Percentiles rank a stretch among this genome's conserved stretches.
Evolutionary conservation across 2,113 vertebrate genomes (phyloP).

Genomic region (Theristicus caerulescens): DNA sequence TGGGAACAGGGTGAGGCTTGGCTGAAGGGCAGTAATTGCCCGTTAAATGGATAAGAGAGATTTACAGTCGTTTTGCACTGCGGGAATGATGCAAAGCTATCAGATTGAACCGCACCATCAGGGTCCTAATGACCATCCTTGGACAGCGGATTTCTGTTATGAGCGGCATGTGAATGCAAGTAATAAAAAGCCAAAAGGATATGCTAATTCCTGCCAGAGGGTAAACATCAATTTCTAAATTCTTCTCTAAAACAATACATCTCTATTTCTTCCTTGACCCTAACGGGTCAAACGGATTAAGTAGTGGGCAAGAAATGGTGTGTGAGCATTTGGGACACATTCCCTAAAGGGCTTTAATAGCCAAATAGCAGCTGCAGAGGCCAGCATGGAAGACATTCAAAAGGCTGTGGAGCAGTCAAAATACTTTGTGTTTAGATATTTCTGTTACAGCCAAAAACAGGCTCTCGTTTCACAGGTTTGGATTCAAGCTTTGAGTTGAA

Average conservation of each 20-base stretch:
- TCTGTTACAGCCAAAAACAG: not conserved
- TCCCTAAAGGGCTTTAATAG: not conserved
- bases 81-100: not conserved
- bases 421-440: not conserved
- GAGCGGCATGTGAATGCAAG: not conserved
- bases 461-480: slow-evolving; percentile 19
- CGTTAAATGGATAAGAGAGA: not conserved
- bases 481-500: slow-evolving; percentile 34
- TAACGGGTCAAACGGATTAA: slow-evolving; percentile 1
- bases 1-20: not conserved
- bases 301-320: not conserved
- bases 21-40: not conserved
- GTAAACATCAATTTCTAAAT: not conserved
- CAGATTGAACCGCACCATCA: not conserved
- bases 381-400: not conserved
- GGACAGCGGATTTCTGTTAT: not conserved
- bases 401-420: not conserved
- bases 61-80: not conserved
- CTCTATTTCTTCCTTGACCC: not conserved
- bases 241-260: not conserved
- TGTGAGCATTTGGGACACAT: not conserved
- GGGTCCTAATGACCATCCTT: not conserved
- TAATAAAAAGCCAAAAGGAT: not conserved
- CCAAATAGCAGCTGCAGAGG: slow-evolving; percentile 16
- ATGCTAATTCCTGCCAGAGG: not conserved